Evolutionary conservation across 2,113 vertebrate genomes (phyloP).

Genomic region (Elaphurus davidianus): DNA sequence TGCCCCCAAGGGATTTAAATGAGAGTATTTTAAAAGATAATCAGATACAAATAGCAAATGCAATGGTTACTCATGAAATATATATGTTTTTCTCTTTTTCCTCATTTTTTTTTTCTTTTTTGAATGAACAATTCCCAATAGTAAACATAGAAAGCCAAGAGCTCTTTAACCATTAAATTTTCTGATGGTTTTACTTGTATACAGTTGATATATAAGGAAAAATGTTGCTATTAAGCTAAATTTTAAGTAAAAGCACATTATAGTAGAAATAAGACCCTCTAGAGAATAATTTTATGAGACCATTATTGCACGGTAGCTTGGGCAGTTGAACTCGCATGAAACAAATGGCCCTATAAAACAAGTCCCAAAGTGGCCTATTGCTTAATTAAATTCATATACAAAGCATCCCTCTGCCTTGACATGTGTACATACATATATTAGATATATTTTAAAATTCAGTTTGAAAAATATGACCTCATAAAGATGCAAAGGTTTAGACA

Average conservation of each 20-base stretch:
- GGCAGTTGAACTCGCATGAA: conserved; percentile 71
- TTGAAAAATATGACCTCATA: conserved; percentile 69
- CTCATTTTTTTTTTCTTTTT: background rate
- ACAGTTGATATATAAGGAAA: conserved; percentile 56
- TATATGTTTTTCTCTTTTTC: background rate
- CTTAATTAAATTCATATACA: conserved; percentile 77
- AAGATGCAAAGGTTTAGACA: conserved; percentile 57
- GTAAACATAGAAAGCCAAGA: conserved; percentile 25
- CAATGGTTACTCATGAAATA: background rate
- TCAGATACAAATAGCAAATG: background rate
- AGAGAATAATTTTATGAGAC: conserved; percentile 71
- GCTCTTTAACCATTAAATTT: conserved; percentile 51
- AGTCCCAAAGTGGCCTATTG: conserved; percentile 66
- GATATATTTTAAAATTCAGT: conserved; percentile 51
- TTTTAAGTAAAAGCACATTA: conserved; percentile 75
- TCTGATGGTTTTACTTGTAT: conserved; percentile 41
- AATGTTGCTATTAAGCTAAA: conserved; percentile 70
- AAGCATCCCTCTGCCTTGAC: conserved; percentile 66
- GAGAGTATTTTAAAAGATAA: conserved; percentile 39
- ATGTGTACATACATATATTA: conserved; percentile 68
- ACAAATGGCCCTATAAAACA: conserved; percentile 75
- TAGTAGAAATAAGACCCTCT: conserved; percentile 66
- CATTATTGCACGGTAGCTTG: conserved; percentile 71
- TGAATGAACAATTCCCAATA: conserved; percentile 31
- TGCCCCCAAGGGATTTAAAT: background rate